Evolutionary conservation across 2,888 invertebrate species (phyloP).

Genomic region (Himalopsyche japonica): DNA sequence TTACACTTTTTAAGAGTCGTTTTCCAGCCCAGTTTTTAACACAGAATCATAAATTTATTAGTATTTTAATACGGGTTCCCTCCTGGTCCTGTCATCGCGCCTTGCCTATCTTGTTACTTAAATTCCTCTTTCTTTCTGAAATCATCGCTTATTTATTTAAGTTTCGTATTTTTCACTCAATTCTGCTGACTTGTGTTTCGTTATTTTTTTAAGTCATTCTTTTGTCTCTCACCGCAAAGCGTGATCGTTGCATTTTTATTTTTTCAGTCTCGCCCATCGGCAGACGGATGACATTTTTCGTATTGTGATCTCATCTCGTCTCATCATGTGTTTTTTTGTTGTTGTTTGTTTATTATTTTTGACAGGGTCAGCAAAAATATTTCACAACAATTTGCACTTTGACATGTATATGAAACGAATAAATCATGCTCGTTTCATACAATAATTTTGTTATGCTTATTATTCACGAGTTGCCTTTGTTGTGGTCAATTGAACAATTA

Average conservation of each 20-base stretch:
- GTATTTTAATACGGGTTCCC: neutral
- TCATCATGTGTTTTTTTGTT: neutral
- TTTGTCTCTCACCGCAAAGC: neutral
- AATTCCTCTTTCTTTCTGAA: neutral
- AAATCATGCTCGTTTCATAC: no score
- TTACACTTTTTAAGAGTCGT: neutral
- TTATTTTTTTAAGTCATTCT: neutral
- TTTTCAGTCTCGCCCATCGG: neutral
- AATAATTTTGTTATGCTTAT: no score
- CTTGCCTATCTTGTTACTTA: neutral
- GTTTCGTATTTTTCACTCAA: neutral
- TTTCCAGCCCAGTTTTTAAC: neutral
- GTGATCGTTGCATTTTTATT: neutral
- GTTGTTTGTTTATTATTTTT: neutral
- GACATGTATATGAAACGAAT: no score
- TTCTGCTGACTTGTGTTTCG: neutral
- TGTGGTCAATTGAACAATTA: no score
- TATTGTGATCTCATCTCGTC: neutral
- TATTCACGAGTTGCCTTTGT: no score
- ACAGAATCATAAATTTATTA: neutral
- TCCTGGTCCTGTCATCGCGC: neutral
- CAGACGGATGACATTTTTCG: neutral
- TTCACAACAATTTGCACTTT: neutral
- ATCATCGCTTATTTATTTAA: neutral
- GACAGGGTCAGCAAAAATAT: neutral